Percentiles rank a stretch among this genome's conserved stretches.
Conservation (phyloP, 1,140 invertebrate genomes). For the Cotesia glomerata region DNA sequence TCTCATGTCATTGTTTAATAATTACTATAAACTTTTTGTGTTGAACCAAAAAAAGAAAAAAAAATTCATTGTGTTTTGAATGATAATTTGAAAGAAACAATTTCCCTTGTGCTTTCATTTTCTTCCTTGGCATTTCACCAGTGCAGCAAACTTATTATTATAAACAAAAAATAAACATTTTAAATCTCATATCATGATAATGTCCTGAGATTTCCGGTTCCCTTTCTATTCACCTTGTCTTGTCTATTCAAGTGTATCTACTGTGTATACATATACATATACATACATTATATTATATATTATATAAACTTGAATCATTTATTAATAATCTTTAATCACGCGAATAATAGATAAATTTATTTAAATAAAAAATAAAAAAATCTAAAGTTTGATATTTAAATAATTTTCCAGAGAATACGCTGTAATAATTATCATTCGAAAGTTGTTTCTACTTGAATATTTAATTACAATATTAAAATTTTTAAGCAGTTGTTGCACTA, state of each 20-base stretch:
- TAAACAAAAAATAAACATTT: neutral
- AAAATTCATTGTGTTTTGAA: too few relatives aligned
- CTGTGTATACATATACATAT: neutral
- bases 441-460: conserved; percentile 1
- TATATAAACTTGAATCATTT: neutral
- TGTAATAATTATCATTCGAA: conserved; percentile 7
- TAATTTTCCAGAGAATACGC: too few relatives aligned
- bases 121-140: neutral
- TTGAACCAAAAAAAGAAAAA: too few relatives aligned
- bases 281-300: neutral
- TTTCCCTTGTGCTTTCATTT: neutral
- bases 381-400: too few relatives aligned
- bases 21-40: too few relatives aligned
- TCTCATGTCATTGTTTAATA: too few relatives aligned
- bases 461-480: neutral
- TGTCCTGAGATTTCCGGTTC: conserved; percentile 28
- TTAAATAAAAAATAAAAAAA: neutral
- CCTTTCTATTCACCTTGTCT: conserved; percentile 40
- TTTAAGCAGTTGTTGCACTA: too few relatives aligned
- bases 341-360: neutral
- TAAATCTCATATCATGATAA: conserved; percentile 8
- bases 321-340: neutral
- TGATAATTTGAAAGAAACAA: too few relatives aligned
- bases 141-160: neutral
- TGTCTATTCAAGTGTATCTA: conserved; percentile 33